phyloP scores from a whole-genome alignment of 2,888 invertebrate species.

The Mythimna ferrago region DNA sequence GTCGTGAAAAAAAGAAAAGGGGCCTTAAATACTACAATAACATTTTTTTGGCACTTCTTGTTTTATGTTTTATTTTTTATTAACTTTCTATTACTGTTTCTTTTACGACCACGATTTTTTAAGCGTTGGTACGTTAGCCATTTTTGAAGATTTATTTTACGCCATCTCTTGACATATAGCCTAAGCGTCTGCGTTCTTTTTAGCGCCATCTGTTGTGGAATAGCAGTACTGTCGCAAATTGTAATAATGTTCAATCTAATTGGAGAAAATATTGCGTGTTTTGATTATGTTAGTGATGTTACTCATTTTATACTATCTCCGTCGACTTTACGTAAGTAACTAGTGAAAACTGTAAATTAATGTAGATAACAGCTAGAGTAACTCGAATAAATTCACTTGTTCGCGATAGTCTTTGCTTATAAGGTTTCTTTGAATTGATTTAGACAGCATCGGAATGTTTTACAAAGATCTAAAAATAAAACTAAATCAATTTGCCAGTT shows the following conservation, averaged over 20 bases:
- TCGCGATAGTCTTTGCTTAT: not conserved
- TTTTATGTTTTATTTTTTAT: too few species aligned
- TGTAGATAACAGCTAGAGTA: slow-evolving; percentile 23
- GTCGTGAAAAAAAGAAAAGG: too few species aligned
- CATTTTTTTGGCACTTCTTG: too few species aligned
- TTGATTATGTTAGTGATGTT: slow-evolving; percentile 47
- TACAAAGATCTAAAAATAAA: slow-evolving; percentile 48
- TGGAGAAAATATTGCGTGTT: slow-evolving; percentile 22
- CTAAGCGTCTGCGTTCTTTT: not conserved
- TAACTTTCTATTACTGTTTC: too few species aligned
- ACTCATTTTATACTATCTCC: slow-evolving; percentile 47
- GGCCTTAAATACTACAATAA: too few species aligned
- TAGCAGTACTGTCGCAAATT: slow-evolving; percentile 44
- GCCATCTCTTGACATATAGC: slow-evolving; percentile 42
- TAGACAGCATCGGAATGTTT: slow-evolving; percentile 32
- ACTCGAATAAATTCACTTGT: not conserved
- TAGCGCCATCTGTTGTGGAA: slow-evolving; percentile 51
- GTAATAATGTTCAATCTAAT: not conserved
- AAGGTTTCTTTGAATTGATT: slow-evolving; percentile 18
- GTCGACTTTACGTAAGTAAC: slow-evolving; percentile 40
- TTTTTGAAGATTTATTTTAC: not conserved
- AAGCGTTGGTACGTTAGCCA: not conserved
- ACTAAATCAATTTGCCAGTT: slow-evolving; percentile 34
- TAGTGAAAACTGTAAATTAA: slow-evolving; percentile 4
- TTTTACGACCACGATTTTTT: not conserved